phyloP scores from a whole-genome alignment of 2,113 vertebrate genomes.

The Serinus canaria region DNA sequence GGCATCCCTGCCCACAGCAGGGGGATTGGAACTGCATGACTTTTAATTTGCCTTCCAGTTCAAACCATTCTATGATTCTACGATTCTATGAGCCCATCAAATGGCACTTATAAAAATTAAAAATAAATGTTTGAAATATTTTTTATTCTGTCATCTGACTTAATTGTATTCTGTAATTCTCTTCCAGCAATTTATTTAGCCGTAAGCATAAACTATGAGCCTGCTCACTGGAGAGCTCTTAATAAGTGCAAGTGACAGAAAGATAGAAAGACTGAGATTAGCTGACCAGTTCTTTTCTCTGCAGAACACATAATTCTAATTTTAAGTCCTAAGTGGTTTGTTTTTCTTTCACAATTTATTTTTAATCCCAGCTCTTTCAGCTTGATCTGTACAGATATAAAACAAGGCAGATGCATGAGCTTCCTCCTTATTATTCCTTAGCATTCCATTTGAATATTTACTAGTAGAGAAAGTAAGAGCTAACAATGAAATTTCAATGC shows the following conservation, averaged over 20 bases:
- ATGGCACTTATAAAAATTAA: background rate
- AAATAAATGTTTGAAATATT: background rate
- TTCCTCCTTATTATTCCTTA: background rate
- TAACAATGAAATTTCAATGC: background rate
- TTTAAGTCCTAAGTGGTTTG: conserved; percentile 40
- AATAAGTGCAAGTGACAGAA: conserved; percentile 15
- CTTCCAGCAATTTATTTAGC: background rate
- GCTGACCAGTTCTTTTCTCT: background rate
- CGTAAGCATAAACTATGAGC: background rate
- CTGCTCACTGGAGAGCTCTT: background rate
- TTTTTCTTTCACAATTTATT: conserved; percentile 39
- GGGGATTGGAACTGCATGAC: background rate
- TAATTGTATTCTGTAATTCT: background rate
- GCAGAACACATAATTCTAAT: background rate
- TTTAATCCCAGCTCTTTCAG: conserved; percentile 18
- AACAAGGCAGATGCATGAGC: background rate
- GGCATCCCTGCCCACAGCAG: rapidly evolving
- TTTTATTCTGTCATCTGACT: background rate
- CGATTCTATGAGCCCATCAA: background rate
- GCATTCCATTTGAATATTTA: background rate
- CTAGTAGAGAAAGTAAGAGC: background rate
- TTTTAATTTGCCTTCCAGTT: background rate
- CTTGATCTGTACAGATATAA: background rate
- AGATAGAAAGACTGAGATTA: background rate
- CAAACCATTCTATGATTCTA: background rate